A percentile compares a stretch with the other conserved stretches of the same genome.
phyloP scores from a whole-genome alignment of 2,888 invertebrate genomes.

The Merodon equestris region DNA sequence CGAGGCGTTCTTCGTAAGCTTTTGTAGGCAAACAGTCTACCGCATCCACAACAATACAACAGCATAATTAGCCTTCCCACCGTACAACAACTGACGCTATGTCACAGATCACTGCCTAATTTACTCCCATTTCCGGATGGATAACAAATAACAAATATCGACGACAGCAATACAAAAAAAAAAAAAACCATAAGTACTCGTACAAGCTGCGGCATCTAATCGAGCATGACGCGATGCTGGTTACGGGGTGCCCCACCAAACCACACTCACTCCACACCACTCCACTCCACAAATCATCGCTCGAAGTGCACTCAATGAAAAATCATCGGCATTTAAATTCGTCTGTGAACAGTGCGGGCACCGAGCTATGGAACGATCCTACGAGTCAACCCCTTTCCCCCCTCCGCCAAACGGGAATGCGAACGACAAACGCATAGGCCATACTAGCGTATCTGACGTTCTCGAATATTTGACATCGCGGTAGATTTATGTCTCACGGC shows the following conservation, averaged over 20 bases:
- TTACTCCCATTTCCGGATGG: conserved; percentile 67
- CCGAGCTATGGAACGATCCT: conserved; percentile 4
- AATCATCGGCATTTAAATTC: conserved; percentile 63
- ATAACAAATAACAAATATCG: conserved; percentile 62
- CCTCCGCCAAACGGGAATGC: conserved; percentile 1
- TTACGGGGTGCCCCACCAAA: too few relatives aligned
- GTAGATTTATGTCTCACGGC: conserved; percentile 53
- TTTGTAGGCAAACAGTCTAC: not conserved
- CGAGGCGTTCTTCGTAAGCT: too few relatives aligned
- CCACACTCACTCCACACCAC: conserved; percentile 18
- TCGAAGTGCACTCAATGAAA: conserved; percentile 66
- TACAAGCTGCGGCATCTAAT: conserved; percentile 39
- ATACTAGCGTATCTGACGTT: too few relatives aligned
- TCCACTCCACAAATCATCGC: conserved; percentile 62
- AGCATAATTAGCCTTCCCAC: conserved; percentile 23
- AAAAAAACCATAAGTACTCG: not conserved
- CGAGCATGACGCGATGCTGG: conserved; percentile 56
- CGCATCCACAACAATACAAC: conserved; percentile 8
- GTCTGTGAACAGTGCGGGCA: conserved; percentile 13
- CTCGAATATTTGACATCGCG: too few relatives aligned
- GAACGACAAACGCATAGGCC: too few relatives aligned
- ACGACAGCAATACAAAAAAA: conserved; percentile 17
- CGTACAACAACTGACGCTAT: conserved; percentile 38
- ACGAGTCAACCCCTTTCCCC: conserved; percentile 45
- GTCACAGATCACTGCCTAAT: conserved; percentile 66